Evolutionary conservation across 2,113 vertebrate species (phyloP).

Genomic region (Salminus brasiliensis): DNA sequence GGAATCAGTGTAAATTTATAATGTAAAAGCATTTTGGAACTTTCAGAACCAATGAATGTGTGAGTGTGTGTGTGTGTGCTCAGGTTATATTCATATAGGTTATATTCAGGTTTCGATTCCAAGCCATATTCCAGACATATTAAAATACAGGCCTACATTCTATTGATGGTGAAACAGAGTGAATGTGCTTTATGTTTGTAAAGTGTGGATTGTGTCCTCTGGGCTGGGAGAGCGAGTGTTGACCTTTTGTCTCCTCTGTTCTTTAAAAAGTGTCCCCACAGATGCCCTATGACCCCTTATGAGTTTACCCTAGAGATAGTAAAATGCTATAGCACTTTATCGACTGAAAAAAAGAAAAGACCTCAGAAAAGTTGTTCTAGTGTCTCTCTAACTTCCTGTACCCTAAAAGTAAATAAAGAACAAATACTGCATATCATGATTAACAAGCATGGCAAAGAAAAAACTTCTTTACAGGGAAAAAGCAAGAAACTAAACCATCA

Average conservation of each 20-base stretch:
- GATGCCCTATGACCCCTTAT: background rate
- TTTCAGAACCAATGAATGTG: no score
- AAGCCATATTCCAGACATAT: background rate
- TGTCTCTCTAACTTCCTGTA: no score
- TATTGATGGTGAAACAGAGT: background rate
- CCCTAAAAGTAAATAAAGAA: no score
- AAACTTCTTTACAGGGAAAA: no score
- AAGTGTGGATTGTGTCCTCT: background rate
- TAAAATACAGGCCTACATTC: background rate
- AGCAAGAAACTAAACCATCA: no score
- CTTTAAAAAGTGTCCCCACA: background rate
- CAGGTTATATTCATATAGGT: no score
- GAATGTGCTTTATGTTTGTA: background rate
- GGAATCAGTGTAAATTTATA: no score
- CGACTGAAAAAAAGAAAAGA: background rate
- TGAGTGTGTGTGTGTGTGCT: background rate
- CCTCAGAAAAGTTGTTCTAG: no score
- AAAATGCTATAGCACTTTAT: background rate
- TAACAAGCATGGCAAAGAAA: no score
- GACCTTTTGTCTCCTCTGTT: constrained; percentile 1
- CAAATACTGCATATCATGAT: no score
- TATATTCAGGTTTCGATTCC: background rate
- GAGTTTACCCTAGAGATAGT: background rate
- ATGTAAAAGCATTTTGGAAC: no score
- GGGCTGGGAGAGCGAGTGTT: no score